Conservation (phyloP, 2,797 vertebrate genomes). For the Lycodopsis pacificus region DNA sequence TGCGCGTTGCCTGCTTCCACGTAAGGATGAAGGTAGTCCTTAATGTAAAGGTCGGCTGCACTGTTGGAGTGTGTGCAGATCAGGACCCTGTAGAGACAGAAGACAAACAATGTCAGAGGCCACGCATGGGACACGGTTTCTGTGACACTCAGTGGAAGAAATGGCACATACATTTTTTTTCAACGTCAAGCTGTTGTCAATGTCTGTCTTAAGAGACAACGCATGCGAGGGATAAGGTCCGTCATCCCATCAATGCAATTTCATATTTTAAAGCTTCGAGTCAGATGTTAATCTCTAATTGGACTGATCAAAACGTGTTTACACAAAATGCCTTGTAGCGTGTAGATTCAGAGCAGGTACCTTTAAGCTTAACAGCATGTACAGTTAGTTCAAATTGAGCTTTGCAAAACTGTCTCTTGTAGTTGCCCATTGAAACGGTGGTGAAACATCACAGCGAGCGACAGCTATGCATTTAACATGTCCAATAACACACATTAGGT, state of each 20-base stretch:
- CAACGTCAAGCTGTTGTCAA: neutral
- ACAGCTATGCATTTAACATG: slow-evolving; percentile 8
- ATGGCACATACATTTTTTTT: neutral
- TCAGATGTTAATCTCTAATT: neutral
- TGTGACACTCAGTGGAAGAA: neutral
- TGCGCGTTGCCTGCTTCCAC: slow-evolving; percentile 98
- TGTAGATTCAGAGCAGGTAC: neutral
- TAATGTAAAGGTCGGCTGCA: slow-evolving; percentile 99
- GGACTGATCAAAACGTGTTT: neutral
- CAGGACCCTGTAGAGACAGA: slow-evolving; percentile 89
- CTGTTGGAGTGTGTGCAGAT: slow-evolving; percentile 99
- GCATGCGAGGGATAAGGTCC: neutral
- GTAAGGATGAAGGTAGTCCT: slow-evolving; percentile 99
- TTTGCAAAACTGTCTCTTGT: slow-evolving; percentile 5
- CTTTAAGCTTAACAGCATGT: neutral
- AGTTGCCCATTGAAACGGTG: neutral
- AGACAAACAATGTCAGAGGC: slow-evolving; percentile 20
- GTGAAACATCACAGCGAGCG: neutral
- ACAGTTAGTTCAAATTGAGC: neutral
- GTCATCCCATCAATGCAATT: neutral
- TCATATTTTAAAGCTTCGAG: neutral
- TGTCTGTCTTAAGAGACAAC: neutral
- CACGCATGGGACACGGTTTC: neutral
- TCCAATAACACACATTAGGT: slow-evolving; percentile 3
- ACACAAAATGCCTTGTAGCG: neutral